Evolutionary conservation across 2,797 vertebrate genomes (phyloP).

Genomic region (Fistularia commersonii): DNA sequence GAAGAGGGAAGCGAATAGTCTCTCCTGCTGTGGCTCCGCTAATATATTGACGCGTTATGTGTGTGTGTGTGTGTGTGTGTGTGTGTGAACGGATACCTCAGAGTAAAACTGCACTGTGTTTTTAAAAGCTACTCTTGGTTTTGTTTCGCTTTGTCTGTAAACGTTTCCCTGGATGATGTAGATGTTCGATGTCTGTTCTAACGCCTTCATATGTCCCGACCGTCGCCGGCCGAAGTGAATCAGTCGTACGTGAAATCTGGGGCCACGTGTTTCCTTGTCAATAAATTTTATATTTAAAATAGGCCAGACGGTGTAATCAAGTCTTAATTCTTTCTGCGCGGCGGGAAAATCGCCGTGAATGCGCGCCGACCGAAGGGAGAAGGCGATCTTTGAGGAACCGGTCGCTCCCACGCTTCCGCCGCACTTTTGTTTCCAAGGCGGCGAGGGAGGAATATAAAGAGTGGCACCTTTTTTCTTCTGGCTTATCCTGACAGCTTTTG

Average conservation of each 20-base stretch:
- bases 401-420: too few relatives aligned
- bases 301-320: neutral
- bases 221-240: slow-evolving; percentile 42
- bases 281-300: slow-evolving; percentile 62
- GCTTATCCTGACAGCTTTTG: slow-evolving; percentile 59
- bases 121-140: slow-evolving; percentile 34
- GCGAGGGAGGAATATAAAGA: slow-evolving; percentile 59
- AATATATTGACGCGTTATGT: too few relatives aligned
- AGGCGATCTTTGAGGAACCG: too few relatives aligned
- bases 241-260: slow-evolving; percentile 39
- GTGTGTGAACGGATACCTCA: slow-evolving; percentile 53
- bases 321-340: neutral
- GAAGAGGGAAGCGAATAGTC: too few relatives aligned
- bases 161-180: slow-evolving; percentile 23
- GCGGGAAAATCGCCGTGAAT: neutral
- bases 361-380: too few relatives aligned
- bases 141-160: slow-evolving; percentile 30
- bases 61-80: slow-evolving; percentile 53
- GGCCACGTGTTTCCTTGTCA: slow-evolving; percentile 54
- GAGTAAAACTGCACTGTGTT: slow-evolving; percentile 50
- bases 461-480: slow-evolving; percentile 56
- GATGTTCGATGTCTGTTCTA: slow-evolving; percentile 57
- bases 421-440: slow-evolving; percentile 26
- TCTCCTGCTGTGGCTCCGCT: too few relatives aligned
- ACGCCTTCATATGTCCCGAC: slow-evolving; percentile 48